Percentiles rank a stretch among this genome's conserved stretches.
Conservation (phyloP, 2,888 invertebrate species). For the Monopis laevigella region DNA sequence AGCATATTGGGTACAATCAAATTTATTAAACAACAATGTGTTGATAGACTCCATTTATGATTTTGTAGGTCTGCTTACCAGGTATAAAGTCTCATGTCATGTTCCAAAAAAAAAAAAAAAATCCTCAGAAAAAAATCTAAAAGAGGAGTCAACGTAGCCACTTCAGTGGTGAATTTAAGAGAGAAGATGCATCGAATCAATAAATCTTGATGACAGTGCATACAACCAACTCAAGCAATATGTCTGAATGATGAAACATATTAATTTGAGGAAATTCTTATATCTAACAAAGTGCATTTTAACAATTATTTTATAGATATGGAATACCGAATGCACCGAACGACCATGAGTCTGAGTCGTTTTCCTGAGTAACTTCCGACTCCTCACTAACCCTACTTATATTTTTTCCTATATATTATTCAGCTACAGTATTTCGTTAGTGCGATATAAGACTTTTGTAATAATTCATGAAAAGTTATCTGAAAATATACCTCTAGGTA, state of each 20-base stretch:
- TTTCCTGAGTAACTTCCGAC: conserved; percentile 5
- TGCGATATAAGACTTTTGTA: conserved; percentile 2
- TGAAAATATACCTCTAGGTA: too few relatives aligned
- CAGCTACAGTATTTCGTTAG: not conserved
- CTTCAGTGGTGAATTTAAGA: conserved; percentile 7
- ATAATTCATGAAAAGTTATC: too few relatives aligned
- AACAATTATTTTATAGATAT: too few relatives aligned
- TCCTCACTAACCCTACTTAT: not conserved
- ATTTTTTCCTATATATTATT: not conserved
- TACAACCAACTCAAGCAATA: conserved; percentile 1
- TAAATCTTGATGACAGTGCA: not conserved
- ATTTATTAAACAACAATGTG: too few relatives aligned
- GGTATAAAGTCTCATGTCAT: too few relatives aligned
- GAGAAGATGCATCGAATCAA: not conserved
- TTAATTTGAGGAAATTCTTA: conserved; percentile 1
- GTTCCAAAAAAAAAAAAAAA: too few relatives aligned
- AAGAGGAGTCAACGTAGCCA: conserved; percentile 11
- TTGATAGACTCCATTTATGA: too few relatives aligned
- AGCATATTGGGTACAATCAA: too few relatives aligned
- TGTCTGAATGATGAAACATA: conserved; percentile 3
- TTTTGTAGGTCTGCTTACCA: too few relatives aligned
- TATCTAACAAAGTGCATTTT: not conserved
- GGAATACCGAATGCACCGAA: not conserved
- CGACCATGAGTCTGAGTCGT: not conserved
- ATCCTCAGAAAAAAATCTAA: conserved; percentile 4